These are phyloP conservation scores for Anisognathus igniventris DNA, from an alignment of 2,797 vertebrate species.

Conservation along the genomic window DNA sequence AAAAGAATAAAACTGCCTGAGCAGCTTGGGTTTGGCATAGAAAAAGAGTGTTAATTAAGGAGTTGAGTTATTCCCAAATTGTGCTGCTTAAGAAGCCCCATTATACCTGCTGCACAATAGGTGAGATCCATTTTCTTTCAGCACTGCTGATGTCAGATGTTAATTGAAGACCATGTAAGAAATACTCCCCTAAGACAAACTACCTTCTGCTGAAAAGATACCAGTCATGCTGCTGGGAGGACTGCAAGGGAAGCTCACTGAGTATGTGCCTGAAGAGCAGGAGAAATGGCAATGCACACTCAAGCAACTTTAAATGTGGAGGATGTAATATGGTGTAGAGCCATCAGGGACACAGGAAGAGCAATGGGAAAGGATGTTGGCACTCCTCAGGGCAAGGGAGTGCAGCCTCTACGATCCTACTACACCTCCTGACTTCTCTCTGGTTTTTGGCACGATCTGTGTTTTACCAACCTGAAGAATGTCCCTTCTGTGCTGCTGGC, in stretches of 20 bases:
- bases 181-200: not conserved
- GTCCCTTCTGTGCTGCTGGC: not conserved
- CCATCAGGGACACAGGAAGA: not conserved
- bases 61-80: not conserved
- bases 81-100: not conserved
- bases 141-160: not conserved
- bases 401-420: not conserved
- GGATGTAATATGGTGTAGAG: rapidly evolving
- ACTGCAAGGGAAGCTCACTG: not conserved
- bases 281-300: rapidly evolving
- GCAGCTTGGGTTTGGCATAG: not conserved
- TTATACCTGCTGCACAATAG: constrained; percentile 11
- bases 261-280: not conserved
- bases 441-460: rapidly evolving
- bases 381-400: not conserved
- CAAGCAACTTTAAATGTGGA: not conserved
- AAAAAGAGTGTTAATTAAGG: not conserved
- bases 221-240: not conserved
- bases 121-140: constrained; percentile 2
- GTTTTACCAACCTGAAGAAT: not conserved
- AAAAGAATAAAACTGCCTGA: not conserved
- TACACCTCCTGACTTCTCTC: not conserved
- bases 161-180: not conserved
- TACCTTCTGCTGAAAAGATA: not conserved
- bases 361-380: not conserved